Base-by-base conservation (phyloP, 2,113 vertebrate species). In the Gallinago media region DNA sequence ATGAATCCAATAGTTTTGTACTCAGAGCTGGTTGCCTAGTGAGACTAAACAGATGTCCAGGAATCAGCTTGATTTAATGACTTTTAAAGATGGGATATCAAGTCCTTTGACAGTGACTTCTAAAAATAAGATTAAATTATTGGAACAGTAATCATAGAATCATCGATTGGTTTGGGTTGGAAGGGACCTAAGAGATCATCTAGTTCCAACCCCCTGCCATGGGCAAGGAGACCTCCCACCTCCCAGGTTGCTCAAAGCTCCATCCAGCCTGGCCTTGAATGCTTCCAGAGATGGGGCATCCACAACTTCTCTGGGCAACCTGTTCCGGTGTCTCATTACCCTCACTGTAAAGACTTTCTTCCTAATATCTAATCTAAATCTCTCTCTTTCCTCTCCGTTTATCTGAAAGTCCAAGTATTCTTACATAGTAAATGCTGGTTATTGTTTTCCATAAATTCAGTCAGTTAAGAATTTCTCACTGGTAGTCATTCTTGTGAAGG, bases 11-110 rank as follows among this genome's bases (percentile, higher is more conserved):
- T 79, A 73, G 59, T 91, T 95, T 87, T 76, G 54, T 80, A 46
- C 85, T 83, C 49, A 40, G 70, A 68, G 42, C 25, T 52, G 22
- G 66, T 93, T 96, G 89, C 81, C 71, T 94, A 76, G 96, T 6
- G 20, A 89, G 74, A 58, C 49, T 87, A 66, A 93, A 94, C 38
- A 52, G 52, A 58, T 66, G 6, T 29, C 71, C 40, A n/a, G 68
- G 83, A 80, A 55, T 70, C 61, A 71, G 16, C 23, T 80, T 54
- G 63, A 42, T 74, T 49, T 78, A 95, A 86, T 94, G 85, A 59
- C 56, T 97, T 86, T 89, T 87, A 79, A 89, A 88, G 62, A 15
- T 32, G 54, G 36, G n/a, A 7, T 76, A 79, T 36, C 80, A 65
- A 44, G 27, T 55, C 52, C 61, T 95, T 77, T 94, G 58, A 44